Evolutionary conservation across 2,797 vertebrate genomes (phyloP).

Genomic region (Xyrichtys novacula): DNA sequence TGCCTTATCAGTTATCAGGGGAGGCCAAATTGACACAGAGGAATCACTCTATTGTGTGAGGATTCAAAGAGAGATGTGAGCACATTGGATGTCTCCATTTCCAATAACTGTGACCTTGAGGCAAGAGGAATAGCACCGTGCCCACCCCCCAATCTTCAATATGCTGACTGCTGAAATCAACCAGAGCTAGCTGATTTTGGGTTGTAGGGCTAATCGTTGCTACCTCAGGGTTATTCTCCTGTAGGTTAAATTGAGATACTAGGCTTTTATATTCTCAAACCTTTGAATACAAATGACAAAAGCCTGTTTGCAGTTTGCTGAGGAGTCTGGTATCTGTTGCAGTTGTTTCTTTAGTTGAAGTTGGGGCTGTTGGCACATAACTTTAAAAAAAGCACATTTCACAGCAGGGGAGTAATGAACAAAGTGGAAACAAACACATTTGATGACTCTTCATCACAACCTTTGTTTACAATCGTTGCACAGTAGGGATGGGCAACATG

Average conservation of each 20-base stretch:
- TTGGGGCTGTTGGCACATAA: not conserved
- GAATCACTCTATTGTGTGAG: constrained; percentile 79
- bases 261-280: constrained; percentile 51
- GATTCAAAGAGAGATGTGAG: constrained; percentile 81
- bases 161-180: constrained; percentile 78
- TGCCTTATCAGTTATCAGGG: constrained; percentile 76
- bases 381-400: not conserved
- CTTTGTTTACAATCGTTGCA: not conserved
- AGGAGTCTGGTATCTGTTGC: constrained; percentile 2
- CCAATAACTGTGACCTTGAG: constrained; percentile 83
- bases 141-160: constrained; percentile 49
- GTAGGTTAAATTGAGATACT: constrained; percentile 68
- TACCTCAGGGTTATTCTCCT: constrained; percentile 69
- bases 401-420: not conserved
- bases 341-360: not conserved
- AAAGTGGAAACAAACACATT: not conserved
- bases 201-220: constrained; percentile 51
- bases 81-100: constrained; percentile 82
- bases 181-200: constrained; percentile 68
- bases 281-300: constrained; percentile 37
- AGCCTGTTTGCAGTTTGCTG: constrained; percentile 15
- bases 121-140: constrained; percentile 63
- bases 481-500: too few species aligned
- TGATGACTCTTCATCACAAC: not conserved
- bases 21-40: constrained; percentile 80